A percentile compares a stretch with the other conserved stretches of the same genome.
phyloP scores from a whole-genome alignment of 2,113 vertebrate species.

The Camelus bactrianus region DNA sequence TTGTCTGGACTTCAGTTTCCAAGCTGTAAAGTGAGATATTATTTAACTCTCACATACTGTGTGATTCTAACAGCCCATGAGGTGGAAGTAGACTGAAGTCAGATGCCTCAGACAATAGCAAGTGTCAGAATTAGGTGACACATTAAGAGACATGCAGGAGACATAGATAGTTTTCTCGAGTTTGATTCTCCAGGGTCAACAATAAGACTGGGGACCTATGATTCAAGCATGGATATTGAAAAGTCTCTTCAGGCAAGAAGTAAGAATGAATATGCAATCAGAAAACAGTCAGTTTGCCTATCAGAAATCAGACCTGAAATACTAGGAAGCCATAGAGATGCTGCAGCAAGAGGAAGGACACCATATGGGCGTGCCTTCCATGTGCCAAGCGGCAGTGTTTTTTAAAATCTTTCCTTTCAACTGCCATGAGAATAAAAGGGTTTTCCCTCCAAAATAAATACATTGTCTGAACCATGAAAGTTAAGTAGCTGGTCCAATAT shows the following conservation, averaged over 20 bases:
- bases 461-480: not conserved
- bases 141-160: not conserved
- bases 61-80: not conserved
- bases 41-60: not conserved
- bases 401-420: not conserved
- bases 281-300: not conserved
- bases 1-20: not conserved
- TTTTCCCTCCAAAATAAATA: not conserved
- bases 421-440: not conserved
- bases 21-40: not conserved
- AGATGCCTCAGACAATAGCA: not conserved
- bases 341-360: not conserved
- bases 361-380: fast-evolving
- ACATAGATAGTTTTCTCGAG: not conserved
- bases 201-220: not conserved
- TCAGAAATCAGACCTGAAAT: conserved; percentile 12
- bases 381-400: not conserved
- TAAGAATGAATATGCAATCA: not conserved
- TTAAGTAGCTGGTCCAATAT: not conserved
- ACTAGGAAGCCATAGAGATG: not conserved
- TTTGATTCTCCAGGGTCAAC: not conserved
- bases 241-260: not conserved
- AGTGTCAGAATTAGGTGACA: not conserved
- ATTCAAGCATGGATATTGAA: not conserved
- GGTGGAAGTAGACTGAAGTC: not conserved